Base-by-base conservation (phyloP, 2,113 vertebrate genomes). In the Clarias gariepinus region DNA sequence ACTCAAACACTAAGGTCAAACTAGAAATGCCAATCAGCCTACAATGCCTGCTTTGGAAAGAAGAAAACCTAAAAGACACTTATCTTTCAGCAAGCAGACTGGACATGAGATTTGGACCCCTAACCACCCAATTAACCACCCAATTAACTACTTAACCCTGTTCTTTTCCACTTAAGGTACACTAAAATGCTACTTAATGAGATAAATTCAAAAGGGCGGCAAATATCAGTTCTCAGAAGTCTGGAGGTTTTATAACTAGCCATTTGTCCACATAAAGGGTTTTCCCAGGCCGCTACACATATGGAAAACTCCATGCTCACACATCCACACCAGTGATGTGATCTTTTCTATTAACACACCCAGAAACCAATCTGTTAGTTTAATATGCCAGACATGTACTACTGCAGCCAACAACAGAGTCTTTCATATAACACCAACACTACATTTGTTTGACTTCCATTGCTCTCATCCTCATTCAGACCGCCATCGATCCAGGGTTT, bases 401-500 rank as follows among this genome's bases (percentile, higher is more conserved):
- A 80, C 78, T 80, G 57, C 78, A 80, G 78, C 78, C 28, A 80
- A 58, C 78, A 60, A 60, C 78, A 23, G 55, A 36, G 30, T 55
- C 55, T 80, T 80, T 80, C 19, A 33, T 80, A 80, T 33, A 60
- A 80, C 19, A 60, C 78, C 30, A 80, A 23, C 30, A 80, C 4
- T 57, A 80, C 78, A 36, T 80, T 80, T 36, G 55, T 60, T 80
- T 60, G 78, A 80, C 55, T 60, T 80, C 28, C 30, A 80, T 80
- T 60, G 78, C 78, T 80, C 55, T 80, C 55, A 80, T 80, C 30
- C 78, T 60, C 33, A 60, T 80, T 80, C 78, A 60, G 78, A 33
- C 18, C 9, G 28, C 30, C 78, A 80, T 80, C 78, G 55, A 80
- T 80, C 53, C 55, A 36, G 18, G 55, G n/a, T 33, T 80, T 60